Base-by-base conservation (phyloP, 1,140 invertebrate species). In the Elysia chlorotica region DNA sequence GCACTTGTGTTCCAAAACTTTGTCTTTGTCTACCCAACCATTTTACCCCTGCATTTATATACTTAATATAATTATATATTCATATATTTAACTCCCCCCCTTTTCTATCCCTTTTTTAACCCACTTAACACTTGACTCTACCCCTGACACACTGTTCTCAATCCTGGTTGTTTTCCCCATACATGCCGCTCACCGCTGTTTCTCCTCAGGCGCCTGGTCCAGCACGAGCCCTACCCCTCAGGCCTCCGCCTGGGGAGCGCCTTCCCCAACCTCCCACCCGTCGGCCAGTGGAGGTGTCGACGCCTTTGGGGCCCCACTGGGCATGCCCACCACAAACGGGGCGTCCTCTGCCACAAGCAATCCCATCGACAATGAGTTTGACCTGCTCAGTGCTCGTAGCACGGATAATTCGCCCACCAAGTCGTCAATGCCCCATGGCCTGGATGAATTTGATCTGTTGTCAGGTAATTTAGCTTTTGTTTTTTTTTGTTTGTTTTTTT, bases 331-430 rank as follows among this genome's bases (percentile, higher is more conserved):
- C 10, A 80, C 80, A 17, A 83, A 81, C 67, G 81, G 80, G 17
- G 72, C 66, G 23, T 54, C 38, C 3, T n/a, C n/a, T n/a, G 62
- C 56, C 23, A 72, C 65, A 17, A 77, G 76, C 69, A 76, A 56
- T 48, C n/a, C n/a, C n/a, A 78, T 84, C 4, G 83, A 85, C 68
- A 81, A 81, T 74, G 83, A 76, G 37, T 85, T 85, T 82, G 83
- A 85, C 71, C 56, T 85, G 53, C 59, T 85, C 37, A 80, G 81
- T 71, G 74, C 78, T 19, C 75, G 83, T 30, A 80, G 77, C 56
- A 70, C 74, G 14, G 75, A 75, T 53, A 70, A 48, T 65, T 81
- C 78, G 65, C 81, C 80, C n/a, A 75, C 76, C 36, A 80, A 81
- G 63, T 37, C 33, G 30, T 53, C 65, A n/a, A n/a, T n/a, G n/a